Base-by-base conservation (phyloP, 2,113 vertebrate genomes). In the Entelurus aequoreus region DNA sequence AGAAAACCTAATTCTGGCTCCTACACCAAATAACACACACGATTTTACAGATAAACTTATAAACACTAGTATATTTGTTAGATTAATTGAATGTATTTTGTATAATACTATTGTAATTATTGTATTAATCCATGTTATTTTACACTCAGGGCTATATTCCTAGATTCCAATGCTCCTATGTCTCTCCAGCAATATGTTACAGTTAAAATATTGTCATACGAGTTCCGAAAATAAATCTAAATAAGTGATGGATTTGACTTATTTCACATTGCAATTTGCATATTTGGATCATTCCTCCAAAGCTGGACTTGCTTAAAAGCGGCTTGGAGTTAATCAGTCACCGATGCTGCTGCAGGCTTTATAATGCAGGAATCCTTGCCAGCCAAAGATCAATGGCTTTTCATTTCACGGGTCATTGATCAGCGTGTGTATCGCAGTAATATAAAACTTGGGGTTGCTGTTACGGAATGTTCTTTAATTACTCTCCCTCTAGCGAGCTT, bases 331-430 rank as follows among this genome's bases (percentile, higher is more conserved):
- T 61, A 35, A 62, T 51, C 16, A 51, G 36, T 62, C 60, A 14
- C 16, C 19, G 38, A 14, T 42, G 11, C 16, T 44, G 48, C 40
- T 57, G 38, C 37, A 11, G 15, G 47, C 46, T 36, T 36, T 48
- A 38, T 40, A 16, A 48, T 62, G 35, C 35, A 7, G 47, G 28
- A 50, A 61, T 49, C 36, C 47, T 37, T 61, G 59, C 59, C 48
- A 38, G n/a, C 10, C 40, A 57, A 57, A 50, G 59, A 61, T 61
- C 59, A 61, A 49, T 61, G 47, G 47, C 11, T 49, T 60, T 60
- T 61, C 37, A 61, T 60, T 55, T 55, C 38, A 65, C 35, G n/a
- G 50, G 37, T 28, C 46, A 66, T 44, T 48, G 38, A 47, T 56
- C 57, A 55, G 21, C 19, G 19, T 13, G 21, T 50, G 36, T 60